These are phyloP conservation scores for Oreochromis grahami DNA, from an alignment of 2,797 vertebrate species.

Conservation along the genomic window DNA sequence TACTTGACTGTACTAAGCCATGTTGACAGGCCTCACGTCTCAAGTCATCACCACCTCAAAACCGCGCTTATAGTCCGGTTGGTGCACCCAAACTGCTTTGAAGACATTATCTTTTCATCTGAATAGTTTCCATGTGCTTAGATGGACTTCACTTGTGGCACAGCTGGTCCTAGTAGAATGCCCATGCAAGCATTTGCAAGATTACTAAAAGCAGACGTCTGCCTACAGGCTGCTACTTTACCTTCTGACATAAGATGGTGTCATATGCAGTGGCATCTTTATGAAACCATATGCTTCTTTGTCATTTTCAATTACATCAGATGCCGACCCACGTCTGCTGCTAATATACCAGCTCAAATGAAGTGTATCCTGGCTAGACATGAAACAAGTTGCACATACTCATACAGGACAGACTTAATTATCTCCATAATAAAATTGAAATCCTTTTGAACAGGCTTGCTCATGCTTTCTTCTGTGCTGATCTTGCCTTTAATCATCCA, in stretches of 20 bases:
- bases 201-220: slow-evolving; percentile 22
- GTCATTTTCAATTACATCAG: slow-evolving; percentile 30
- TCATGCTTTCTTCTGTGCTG: neutral
- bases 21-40: neutral
- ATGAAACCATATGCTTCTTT: slow-evolving; percentile 7
- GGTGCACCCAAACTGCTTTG: slow-evolving; percentile 6
- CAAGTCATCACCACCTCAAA: neutral
- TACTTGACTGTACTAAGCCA: neutral
- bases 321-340: slow-evolving; percentile 9
- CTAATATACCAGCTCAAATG: slow-evolving; percentile 34
- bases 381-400: slow-evolving; percentile 31
- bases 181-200: neutral
- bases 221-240: neutral
- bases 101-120: slow-evolving; percentile 30
- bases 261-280: slow-evolving; percentile 5
- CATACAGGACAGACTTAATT: slow-evolving; percentile 27
- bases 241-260: neutral
- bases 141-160: neutral
- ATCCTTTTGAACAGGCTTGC: neutral
- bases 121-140: slow-evolving; percentile 31
- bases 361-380: slow-evolving; percentile 47
- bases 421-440: slow-evolving; percentile 26
- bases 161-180: slow-evolving; percentile 15
- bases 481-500: neutral
- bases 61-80: neutral